Conservation (phyloP, 1,140 invertebrate species). For the Bombus waltoni region DNA sequence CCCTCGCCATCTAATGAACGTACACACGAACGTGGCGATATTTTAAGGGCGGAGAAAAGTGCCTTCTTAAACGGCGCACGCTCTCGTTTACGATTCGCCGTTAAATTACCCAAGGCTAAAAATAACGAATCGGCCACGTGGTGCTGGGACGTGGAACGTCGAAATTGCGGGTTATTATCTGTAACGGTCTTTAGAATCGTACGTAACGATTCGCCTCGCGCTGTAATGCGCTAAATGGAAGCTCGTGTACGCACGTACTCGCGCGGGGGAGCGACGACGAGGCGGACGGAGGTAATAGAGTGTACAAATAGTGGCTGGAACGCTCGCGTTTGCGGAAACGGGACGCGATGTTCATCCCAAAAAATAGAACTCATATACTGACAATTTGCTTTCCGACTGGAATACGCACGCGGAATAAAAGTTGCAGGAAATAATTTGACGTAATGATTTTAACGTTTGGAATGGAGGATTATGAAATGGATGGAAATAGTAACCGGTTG, state of each 20-base stretch:
- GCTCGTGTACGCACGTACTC: slow-evolving; percentile 25
- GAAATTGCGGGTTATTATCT: slow-evolving; percentile 40
- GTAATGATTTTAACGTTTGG: not conserved
- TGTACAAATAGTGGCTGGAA: slow-evolving; percentile 31
- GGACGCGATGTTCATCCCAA: not conserved
- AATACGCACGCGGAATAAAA: not conserved
- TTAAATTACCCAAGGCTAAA: slow-evolving; percentile 16
- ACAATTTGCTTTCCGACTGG: not conserved
- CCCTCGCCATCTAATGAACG: slow-evolving; percentile 28
- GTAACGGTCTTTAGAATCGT: slow-evolving; percentile 19
- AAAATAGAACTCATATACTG: slow-evolving; percentile 23
- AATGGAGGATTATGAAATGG: not conserved
- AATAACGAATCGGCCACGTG: slow-evolving; percentile 26
- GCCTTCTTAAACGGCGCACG: slow-evolving; percentile 9
- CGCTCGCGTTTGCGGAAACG: not conserved
- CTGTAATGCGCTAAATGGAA: slow-evolving; percentile 10
- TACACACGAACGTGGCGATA: slow-evolving; percentile 22
- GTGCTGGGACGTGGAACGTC: not conserved
- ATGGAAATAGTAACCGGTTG: not conserved
- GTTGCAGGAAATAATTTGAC: not conserved
- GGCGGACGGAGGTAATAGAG: slow-evolving; percentile 24
- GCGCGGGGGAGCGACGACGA: not conserved
- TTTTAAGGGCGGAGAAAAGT: not conserved
- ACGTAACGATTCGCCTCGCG: not conserved
- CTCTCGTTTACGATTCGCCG: slow-evolving; percentile 9